Percentiles rank a stretch among this genome's conserved stretches.
Conservation (phyloP, 2,888 invertebrate species). For the Blera fallax region DNA sequence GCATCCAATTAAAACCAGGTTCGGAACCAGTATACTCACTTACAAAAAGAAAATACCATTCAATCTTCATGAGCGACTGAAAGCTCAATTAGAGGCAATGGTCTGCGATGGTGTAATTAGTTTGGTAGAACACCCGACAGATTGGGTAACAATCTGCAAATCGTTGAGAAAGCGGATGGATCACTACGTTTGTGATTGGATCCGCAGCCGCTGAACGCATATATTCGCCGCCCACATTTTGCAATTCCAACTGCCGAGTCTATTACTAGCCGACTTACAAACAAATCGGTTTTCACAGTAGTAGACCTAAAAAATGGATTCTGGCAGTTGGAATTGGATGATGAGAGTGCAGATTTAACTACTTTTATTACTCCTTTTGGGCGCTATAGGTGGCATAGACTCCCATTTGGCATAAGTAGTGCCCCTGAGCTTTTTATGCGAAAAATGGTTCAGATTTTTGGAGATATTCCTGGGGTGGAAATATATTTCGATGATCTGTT, state of each 20-base stretch:
- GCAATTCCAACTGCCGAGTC: no score
- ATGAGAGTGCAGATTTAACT: no score
- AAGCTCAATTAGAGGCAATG: constrained; percentile 33
- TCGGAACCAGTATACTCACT: constrained; percentile 30
- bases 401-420: not conserved
- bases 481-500: constrained; percentile 18
- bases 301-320: no score
- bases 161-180: constrained; percentile 56
- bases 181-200: constrained; percentile 62
- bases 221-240: no score
- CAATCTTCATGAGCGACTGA: constrained; percentile 24
- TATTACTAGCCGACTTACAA: no score
- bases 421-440: constrained; percentile 32
- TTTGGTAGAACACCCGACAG: constrained; percentile 59
- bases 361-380: no score
- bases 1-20: constrained; percentile 23
- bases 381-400: constrained; percentile 40
- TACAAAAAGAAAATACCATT: constrained; percentile 51
- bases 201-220: no score
- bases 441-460: constrained; percentile 50
- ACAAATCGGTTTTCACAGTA: no score
- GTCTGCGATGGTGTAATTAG: constrained; percentile 48
- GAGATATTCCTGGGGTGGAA: constrained; percentile 37
- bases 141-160: no score
- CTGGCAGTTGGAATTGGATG: no score